These are phyloP conservation scores for Myathropa florea DNA, from an alignment of 2,888 invertebrate species.

Conservation along the genomic window DNA sequence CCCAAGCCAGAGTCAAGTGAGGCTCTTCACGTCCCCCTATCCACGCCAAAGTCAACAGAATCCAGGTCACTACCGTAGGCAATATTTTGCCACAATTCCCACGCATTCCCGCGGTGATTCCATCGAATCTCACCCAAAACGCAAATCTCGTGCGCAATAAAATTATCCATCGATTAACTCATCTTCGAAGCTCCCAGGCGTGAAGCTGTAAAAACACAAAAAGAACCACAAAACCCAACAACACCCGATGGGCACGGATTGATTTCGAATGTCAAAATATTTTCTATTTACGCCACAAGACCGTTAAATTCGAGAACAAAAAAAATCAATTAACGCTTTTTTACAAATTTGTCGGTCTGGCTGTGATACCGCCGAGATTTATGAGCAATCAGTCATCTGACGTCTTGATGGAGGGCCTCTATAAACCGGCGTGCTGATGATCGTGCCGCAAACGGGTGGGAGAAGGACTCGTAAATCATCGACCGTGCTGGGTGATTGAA, in stretches of 20 bases:
- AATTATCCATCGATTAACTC: neutral
- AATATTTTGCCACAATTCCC: neutral
- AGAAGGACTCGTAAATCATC: neutral
- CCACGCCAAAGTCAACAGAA: neutral
- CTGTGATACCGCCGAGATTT: constrained; percentile 17
- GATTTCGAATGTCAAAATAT: constrained; percentile 32
- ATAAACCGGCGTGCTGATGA: neutral
- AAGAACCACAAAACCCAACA: neutral
- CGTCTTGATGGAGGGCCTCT: neutral
- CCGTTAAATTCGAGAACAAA: neutral
- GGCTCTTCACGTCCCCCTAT: too few relatives aligned
- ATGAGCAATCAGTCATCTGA: constrained; percentile 57
- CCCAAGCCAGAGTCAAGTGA: too few relatives aligned
- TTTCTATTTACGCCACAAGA: constrained; percentile 15
- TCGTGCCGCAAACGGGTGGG: neutral
- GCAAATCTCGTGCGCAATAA: neutral
- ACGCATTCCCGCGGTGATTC: neutral
- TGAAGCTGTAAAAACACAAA: neutral
- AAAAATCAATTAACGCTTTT: constrained; percentile 45
- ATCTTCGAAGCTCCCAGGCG: neutral
- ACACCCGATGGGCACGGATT: neutral
- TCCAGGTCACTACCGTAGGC: neutral
- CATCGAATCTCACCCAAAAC: neutral
- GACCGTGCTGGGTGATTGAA: neutral
- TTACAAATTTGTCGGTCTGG: neutral